A percentile compares a stretch with the other conserved stretches of the same genome.
phyloP scores from a whole-genome alignment of 1,140 invertebrate genomes.

The Zaprionus taronus region DNA sequence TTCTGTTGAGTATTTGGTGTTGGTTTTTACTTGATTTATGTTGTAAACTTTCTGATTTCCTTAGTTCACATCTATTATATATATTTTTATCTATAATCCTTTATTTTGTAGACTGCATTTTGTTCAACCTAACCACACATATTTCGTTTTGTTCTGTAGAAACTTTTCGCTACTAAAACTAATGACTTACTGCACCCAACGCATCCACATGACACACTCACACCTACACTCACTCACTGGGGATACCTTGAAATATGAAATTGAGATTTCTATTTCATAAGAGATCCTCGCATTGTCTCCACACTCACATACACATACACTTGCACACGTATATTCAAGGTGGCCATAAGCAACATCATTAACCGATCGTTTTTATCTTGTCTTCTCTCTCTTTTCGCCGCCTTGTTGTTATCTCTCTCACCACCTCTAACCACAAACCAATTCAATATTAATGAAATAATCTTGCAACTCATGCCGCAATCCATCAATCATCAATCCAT shows the following conservation, averaged over 20 bases:
- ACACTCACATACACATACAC: background rate
- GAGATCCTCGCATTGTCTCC: conserved; percentile 2
- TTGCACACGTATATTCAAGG: conserved; percentile 6
- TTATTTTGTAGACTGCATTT: conserved; percentile 1
- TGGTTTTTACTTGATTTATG: conserved; percentile 33
- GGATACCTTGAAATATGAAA: background rate
- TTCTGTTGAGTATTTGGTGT: conserved; percentile 64
- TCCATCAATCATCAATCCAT: conserved; percentile 37
- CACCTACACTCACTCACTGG: background rate
- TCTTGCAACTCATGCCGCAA: conserved; percentile 41
- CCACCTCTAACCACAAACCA: conserved; percentile 52
- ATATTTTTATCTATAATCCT: background rate
- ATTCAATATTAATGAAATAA: conserved; percentile 33
- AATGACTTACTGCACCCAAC: conserved; percentile 21
- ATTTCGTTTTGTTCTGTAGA: background rate
- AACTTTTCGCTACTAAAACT: background rate
- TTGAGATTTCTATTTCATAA: conserved; percentile 3
- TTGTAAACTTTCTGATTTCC: background rate
- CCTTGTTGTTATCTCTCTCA: conserved; percentile 61
- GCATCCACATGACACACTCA: conserved; percentile 22
- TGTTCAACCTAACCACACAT: conserved; percentile 1
- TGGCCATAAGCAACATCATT: conserved; percentile 65
- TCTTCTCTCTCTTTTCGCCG: conserved; percentile 77
- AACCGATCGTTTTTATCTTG: conserved; percentile 77
- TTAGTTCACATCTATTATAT: background rate